Base-by-base conservation (phyloP, 2,113 vertebrate genomes). In the Misgurnus anguillicaudatus region DNA sequence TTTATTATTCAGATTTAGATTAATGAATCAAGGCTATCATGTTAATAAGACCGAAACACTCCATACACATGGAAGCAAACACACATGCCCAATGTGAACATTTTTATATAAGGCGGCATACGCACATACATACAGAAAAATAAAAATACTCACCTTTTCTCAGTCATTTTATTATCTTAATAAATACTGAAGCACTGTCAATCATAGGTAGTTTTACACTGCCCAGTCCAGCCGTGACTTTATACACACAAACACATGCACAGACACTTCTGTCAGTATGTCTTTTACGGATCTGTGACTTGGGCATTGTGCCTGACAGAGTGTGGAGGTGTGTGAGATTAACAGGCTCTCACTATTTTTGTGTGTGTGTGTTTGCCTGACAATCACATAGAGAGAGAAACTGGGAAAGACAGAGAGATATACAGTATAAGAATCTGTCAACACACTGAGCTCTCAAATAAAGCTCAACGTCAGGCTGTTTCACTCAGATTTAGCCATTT, bases 301-400 rank as follows among this genome's bases (percentile, higher is more conserved):
- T 42, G 19, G 78, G 69, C 48, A 14, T 58, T 38, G 60, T 72
- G 78, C 36, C 78, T 73, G 78, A 80, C 47, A 65, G 78, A 73
- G 74, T 61, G 75, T 81, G 80, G 73, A 76, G 58, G 66, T 74
- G 66, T 65, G 53, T 55, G 63, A 72, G 69, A 77, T 72, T 72
- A 82, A 58, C 66, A 61, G 76, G 31, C 36, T 69, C 47, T 7
- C 24, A 21, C 55, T 66, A 38, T 78, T 17, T 47, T 42, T 70
- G 57, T 64, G 47, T 77, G 66, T 47, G 66, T 76, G 64, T 69
- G 64, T 72, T 21, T 48, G 75, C 9, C 51, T 60, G 75, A 41
- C 14, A 31, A 17, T 24, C 45, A 47, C 9, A 48, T 1, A 39
- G 31, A 65, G 42, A 31, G 24, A 31, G 24, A 31, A 31, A 31